Base-by-base conservation (phyloP, 2,113 vertebrate genomes). In the Falco punctatus region DNA sequence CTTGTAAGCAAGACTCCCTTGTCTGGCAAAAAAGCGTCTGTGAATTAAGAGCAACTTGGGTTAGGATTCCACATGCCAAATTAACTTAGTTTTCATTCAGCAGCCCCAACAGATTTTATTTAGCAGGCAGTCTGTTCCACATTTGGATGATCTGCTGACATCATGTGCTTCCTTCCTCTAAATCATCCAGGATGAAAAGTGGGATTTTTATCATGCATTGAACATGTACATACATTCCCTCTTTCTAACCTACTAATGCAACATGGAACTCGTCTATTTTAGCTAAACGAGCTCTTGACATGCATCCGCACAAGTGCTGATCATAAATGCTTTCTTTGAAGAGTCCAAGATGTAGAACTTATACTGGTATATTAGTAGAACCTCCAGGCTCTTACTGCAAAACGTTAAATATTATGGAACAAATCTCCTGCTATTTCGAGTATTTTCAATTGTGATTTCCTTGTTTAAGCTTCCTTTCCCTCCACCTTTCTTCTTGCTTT, bases 61-160 rank as follows among this genome's bases (percentile, higher is more conserved):
- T 92, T 94, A 91, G 79, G 92, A 92, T 85, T 96, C 86, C 78
- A 94, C 67, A 33, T 89, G 92, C 93, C 88, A 95, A 95, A 92
- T 92, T 89, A 92, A 88, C 66, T 96, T 94, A 89, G 66, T 89
- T 97, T 94, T 94, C 0, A 0, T 95, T 91, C 71, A 81, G 52
- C 22, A 91, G 42, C 78, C 72, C 55, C 78, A 87, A 58, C 70
- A 94, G 93, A 96, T 85, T 95, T 87, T 94, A 81, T 92, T 93
- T 93, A 91, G 81, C 83, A 89, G 81, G 64, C 93, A 92, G 94
- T 80, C 87, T 95, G 87, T 82, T 92, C n/a, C 28, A 65, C 17
- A 24, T 81, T 87, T 86, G 78, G 89, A 52, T 91, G 86, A 81
- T 96, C 69, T 92, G 48, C 73, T 85, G 92, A 85, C 62, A 75